A percentile compares a stretch with the other conserved stretches of the same genome.
Conservation (phyloP, 2,113 vertebrate genomes). For the Brachirus orientalis region DNA sequence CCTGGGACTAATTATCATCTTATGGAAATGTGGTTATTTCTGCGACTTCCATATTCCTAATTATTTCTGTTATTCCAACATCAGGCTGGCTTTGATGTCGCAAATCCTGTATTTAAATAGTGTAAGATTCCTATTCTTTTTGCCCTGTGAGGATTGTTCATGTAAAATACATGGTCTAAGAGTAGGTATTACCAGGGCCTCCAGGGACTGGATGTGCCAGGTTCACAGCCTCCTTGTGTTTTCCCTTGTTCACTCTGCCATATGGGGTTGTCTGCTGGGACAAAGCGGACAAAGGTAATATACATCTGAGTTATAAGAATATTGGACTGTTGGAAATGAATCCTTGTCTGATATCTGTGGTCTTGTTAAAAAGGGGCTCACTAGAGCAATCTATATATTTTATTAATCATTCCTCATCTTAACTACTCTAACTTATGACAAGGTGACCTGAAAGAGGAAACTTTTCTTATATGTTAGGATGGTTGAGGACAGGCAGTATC, state of each 20-base stretch:
- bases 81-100: slow-evolving; percentile 96
- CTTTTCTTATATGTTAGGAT: no score
- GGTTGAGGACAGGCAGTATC: no score
- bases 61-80: slow-evolving; percentile 99
- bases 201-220: slow-evolving; percentile 93
- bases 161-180: slow-evolving; percentile 96
- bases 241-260: slow-evolving; percentile 38
- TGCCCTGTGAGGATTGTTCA: slow-evolving; percentile 94
- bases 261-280: slow-evolving; percentile 56
- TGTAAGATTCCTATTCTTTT: slow-evolving; percentile 92
- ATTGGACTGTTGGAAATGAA: slow-evolving; percentile 63
- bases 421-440: slow-evolving; percentile 29
- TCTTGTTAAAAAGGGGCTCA: slow-evolving; percentile 37
- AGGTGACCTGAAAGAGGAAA: slow-evolving; percentile 33
- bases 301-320: slow-evolving; percentile 37
- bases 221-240: slow-evolving; percentile 63
- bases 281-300: slow-evolving; percentile 39
- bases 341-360: slow-evolving; percentile 59
- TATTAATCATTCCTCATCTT: slow-evolving; percentile 41
- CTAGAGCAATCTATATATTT: slow-evolving; percentile 25
- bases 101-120: slow-evolving; percentile 99
- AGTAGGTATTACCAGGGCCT: slow-evolving; percentile 92
- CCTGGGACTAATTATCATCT: slow-evolving; percentile 98
- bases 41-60: slow-evolving; percentile 97
- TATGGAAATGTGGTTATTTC: slow-evolving; percentile 98